These are phyloP conservation scores for Erithacus rubecula DNA, from an alignment of 2,797 vertebrate species.

Conservation along the genomic window DNA sequence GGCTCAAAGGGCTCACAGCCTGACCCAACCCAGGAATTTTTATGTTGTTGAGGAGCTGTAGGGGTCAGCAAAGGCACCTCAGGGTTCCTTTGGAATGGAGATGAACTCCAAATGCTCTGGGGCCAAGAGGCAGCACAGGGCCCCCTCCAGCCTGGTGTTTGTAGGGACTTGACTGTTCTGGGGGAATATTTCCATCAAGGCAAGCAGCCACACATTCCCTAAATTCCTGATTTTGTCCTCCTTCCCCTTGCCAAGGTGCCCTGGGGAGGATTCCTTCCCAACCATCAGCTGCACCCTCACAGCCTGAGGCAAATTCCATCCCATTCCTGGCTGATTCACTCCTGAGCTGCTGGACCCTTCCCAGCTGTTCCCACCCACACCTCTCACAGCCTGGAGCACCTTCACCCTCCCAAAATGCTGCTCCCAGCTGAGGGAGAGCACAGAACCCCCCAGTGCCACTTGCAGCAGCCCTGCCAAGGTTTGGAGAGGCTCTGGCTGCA, in stretches of 20 bases:
- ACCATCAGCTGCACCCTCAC: no score
- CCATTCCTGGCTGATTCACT: neutral
- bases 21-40: neutral
- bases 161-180: neutral
- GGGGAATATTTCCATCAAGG: neutral
- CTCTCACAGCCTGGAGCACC: neutral
- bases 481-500: neutral
- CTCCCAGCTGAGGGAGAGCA: neutral
- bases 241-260: neutral
- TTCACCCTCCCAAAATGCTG: fast-evolving
- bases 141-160: neutral
- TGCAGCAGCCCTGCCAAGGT: neutral
- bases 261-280: neutral
- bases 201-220: neutral
- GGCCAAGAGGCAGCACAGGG: neutral
- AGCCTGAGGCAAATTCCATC: neutral
- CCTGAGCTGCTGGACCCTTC: neutral
- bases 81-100: neutral
- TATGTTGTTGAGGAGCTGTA: neutral
- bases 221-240: neutral
- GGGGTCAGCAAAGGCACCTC: neutral
- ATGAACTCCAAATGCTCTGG: neutral
- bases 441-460: fast-evolving
- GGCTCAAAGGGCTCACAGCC: neutral
- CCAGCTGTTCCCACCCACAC: neutral